Percentiles rank a stretch among this genome's conserved stretches.
phyloP scores from a whole-genome alignment of 2,113 vertebrate species.

The Gobius niger region DNA sequence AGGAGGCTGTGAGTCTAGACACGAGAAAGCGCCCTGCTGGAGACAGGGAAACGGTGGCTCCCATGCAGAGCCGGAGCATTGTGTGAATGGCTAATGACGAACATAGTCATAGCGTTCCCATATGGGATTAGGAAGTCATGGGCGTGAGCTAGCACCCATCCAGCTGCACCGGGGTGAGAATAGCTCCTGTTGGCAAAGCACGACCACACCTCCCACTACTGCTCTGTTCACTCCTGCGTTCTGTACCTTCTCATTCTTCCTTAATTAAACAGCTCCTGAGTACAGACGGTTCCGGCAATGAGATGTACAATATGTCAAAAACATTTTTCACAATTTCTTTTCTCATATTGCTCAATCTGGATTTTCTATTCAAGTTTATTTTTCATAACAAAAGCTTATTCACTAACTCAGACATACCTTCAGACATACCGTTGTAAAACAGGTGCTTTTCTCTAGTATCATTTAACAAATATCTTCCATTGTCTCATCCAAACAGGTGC shows the following conservation, averaged over 20 bases:
- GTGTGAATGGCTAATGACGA: constrained; percentile 72
- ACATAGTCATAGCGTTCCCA: constrained; percentile 59
- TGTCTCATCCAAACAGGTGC: too few relatives aligned
- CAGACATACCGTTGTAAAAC: too few relatives aligned
- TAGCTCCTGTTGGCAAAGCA: constrained; percentile 69
- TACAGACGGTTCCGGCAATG: neutral
- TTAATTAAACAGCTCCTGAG: constrained; percentile 33
- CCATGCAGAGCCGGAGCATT: constrained; percentile 51
- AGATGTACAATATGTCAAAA: too few relatives aligned
- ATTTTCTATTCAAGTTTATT: too few relatives aligned
- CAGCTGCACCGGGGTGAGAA: constrained; percentile 65
- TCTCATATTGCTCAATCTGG: too few relatives aligned
- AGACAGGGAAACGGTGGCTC: constrained; percentile 33
- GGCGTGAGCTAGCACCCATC: constrained; percentile 61
- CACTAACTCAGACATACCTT: too few relatives aligned
- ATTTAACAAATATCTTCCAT: too few relatives aligned
- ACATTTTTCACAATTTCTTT: too few relatives aligned
- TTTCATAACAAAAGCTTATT: too few relatives aligned
- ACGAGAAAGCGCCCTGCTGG: constrained; percentile 31
- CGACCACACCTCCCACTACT: constrained; percentile 66
- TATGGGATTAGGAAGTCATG: constrained; percentile 60
- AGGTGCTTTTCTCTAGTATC: too few relatives aligned
- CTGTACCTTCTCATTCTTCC: constrained; percentile 8
- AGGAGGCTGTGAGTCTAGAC: constrained; percentile 44
- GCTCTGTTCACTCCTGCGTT: constrained; percentile 36